Conservation (phyloP, 2,113 vertebrate genomes). For the Erpornis zantholeuca region DNA sequence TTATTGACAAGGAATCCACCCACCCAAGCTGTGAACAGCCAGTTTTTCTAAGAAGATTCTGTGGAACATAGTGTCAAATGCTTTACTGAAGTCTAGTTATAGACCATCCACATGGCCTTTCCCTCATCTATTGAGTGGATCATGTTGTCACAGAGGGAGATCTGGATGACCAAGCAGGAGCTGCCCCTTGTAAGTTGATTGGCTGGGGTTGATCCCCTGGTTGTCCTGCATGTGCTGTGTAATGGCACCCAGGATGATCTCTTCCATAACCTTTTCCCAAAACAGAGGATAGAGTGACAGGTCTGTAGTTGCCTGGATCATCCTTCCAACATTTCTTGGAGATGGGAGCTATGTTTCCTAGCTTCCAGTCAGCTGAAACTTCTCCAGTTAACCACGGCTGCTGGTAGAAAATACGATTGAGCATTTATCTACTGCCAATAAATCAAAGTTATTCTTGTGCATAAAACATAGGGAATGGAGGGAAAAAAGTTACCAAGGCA, state of each 20-base stretch:
- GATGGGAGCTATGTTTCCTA: neutral
- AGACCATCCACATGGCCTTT: neutral
- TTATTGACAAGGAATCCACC: neutral
- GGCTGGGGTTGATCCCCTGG: neutral
- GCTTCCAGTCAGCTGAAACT: neutral
- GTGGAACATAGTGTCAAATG: neutral
- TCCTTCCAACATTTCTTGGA: neutral
- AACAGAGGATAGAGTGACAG: neutral
- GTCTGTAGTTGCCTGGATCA: neutral
- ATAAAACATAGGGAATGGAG: rapidly evolving
- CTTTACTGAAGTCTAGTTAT: neutral
- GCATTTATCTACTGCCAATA: neutral
- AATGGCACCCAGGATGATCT: neutral
- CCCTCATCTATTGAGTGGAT: neutral
- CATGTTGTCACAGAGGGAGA: neutral
- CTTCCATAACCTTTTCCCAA: neutral
- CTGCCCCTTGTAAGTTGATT: neutral
- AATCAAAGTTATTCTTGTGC: neutral
- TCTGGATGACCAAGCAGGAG: neutral
- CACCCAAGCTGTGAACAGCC: neutral
- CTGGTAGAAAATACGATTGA: neutral
- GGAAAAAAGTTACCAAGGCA: neutral
- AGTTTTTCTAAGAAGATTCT: neutral
- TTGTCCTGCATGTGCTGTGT: neutral
- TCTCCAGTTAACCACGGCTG: neutral